Conservation (phyloP, 2,888 invertebrate genomes). For the Leptopilina syphax region DNA sequence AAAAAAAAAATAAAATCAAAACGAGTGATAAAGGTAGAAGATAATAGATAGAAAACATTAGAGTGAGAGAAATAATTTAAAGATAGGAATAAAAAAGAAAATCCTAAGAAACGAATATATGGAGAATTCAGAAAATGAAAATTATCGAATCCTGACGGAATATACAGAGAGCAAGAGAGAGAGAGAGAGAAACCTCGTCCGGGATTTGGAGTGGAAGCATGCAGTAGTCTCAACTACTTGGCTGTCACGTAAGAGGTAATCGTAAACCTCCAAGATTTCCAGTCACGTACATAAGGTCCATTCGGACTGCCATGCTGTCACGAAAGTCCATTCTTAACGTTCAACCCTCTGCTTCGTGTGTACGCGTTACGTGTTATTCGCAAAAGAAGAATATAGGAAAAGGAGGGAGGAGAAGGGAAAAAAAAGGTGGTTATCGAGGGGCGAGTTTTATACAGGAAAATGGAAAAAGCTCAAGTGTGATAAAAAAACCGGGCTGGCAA, state of each 20-base stretch:
- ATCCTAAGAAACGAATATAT: neutral
- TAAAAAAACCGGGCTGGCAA: neutral
- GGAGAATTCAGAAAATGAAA: conserved; percentile 7
- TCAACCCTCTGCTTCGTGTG: conserved; percentile 43
- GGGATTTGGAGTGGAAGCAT: conserved; percentile 56
- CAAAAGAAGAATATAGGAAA: conserved; percentile 1
- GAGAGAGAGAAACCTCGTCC: neutral
- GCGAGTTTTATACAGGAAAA: conserved; percentile 36
- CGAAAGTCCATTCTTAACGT: conserved; percentile 60
- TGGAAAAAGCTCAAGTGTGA: conserved; percentile 41
- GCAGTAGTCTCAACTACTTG: conserved; percentile 52
- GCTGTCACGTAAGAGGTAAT: conserved; percentile 66
- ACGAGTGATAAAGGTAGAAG: too few relatives aligned
- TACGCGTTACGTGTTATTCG: conserved; percentile 41
- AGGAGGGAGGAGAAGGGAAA: neutral
- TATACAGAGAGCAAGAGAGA: too few relatives aligned
- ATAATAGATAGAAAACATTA: neutral
- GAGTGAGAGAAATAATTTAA: neutral
- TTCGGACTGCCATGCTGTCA: conserved; percentile 62
- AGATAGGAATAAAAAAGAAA: neutral
- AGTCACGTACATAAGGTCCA: conserved; percentile 68
- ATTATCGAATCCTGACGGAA: conserved; percentile 36
- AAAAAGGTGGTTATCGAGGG: neutral
- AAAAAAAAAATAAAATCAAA: too few relatives aligned
- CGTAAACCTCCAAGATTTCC: conserved; percentile 67